Evolutionary conservation across 1,140 invertebrate species (phyloP), one percentile per base, ranked within the genome.

Genomic region (Prorops nasuta): DNA sequence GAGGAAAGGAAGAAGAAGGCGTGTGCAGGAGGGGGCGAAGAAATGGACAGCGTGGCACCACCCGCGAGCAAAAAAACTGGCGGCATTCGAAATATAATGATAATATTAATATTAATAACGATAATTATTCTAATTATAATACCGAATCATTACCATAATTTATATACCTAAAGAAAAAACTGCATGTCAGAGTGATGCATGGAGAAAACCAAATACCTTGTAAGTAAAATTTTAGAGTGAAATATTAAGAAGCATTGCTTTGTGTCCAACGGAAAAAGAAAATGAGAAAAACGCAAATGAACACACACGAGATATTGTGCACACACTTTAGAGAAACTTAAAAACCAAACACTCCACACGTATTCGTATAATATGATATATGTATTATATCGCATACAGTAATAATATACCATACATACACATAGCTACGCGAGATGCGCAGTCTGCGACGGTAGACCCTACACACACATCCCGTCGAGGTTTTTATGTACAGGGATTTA

Each of bases 111-210:
- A 63, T 61, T 66, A 69, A 70, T 58, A 51, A 59, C 24, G 24
- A 28, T 63, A 42, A 64, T 66, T 59, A 65, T 67, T 62, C 56
- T 67, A 62, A 66, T 66, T 64, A 66, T 73, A 67, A 63, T 75
- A 74, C 63, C 64, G 71, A 74, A 75, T 72, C 71, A 76, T 76
- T 73, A 76, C 69, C 71, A 72, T 76, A 75, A 76, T 76, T 76
- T 75, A 75, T 76, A 75, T 74, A 76, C 68, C 64, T 74, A 70
- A 71, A 46, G 17, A 58, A 54, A 57, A 56, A 69, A 67, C 59
- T 69, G 56, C 61, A 67, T 62, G 63, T 63, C 57, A 54, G 52
- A 59, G 58, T 60, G 57, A 66, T 63, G 58, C 56, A 66, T 60
- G 60, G 57, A 66, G 61, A 35, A 67, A 74, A 74, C 68, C 72